A percentile compares a stretch with the other conserved stretches of the same genome.
phyloP scores from a whole-genome alignment of 2,888 invertebrate genomes.

The Volucella inanis region DNA sequence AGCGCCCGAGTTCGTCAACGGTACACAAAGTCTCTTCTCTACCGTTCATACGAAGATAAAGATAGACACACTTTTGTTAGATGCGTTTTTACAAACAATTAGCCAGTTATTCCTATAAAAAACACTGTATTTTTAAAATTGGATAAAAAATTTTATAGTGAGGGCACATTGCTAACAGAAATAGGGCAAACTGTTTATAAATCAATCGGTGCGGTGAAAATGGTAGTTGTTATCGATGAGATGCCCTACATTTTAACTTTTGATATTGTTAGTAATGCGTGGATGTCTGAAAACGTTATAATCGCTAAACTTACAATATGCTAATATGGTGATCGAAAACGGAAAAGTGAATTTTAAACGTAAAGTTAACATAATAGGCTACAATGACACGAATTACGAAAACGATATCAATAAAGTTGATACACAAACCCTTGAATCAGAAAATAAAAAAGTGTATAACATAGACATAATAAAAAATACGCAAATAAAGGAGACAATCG shows the following conservation, averaged over 20 bases:
- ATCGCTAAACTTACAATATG: conserved; percentile 16
- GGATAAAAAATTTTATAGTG: neutral
- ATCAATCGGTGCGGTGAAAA: neutral
- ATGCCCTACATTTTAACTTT: neutral
- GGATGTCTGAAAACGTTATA: conserved; percentile 24
- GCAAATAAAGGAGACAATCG: neutral
- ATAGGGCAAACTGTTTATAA: neutral
- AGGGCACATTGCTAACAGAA: neutral
- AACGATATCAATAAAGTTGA: conserved; percentile 22
- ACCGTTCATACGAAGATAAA: neutral
- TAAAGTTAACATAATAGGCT: neutral
- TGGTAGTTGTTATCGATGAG: neutral
- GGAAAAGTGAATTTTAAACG: conserved; percentile 3
- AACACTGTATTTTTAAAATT: too few relatives aligned
- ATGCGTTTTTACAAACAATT: too few relatives aligned
- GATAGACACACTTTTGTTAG: too few relatives aligned
- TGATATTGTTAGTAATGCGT: conserved; percentile 16
- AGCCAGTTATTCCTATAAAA: too few relatives aligned
- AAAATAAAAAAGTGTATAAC: conserved; percentile 13
- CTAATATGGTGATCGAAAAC: conserved; percentile 12
- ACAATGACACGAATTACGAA: conserved; percentile 10
- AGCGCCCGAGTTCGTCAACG: neutral
- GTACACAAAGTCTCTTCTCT: conserved; percentile 13
- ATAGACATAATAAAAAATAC: conserved; percentile 17
- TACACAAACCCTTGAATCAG: conserved; percentile 3